A percentile compares a stretch with the other conserved stretches of the same genome.
Conservation (phyloP, 2,888 invertebrate genomes). For the Steromphala cineraria region DNA sequence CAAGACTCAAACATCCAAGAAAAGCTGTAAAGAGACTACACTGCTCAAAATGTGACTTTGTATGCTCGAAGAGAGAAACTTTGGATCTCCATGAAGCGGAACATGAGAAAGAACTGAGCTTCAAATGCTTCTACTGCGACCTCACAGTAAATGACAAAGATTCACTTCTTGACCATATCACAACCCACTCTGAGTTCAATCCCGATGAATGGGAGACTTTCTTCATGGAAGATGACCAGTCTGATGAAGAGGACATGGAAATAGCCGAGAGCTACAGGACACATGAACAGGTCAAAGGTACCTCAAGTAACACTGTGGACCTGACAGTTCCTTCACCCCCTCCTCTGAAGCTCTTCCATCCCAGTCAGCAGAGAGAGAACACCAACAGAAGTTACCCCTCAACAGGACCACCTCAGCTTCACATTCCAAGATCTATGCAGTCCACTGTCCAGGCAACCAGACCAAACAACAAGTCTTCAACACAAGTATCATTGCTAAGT, state of each 20-base stretch:
- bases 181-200: slow-evolving; percentile 61
- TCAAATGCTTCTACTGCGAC: slow-evolving; percentile 65
- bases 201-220: slow-evolving; percentile 54
- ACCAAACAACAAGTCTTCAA: neutral
- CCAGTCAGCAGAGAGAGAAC: neutral
- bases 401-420: slow-evolving; percentile 1
- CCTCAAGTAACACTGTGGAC: neutral
- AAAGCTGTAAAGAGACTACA: slow-evolving; percentile 61
- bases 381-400: neutral
- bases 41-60: slow-evolving; percentile 66
- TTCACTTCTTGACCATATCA: slow-evolving; percentile 63
- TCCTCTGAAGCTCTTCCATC: neutral
- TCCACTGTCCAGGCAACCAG: neutral
- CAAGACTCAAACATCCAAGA: slow-evolving; percentile 41
- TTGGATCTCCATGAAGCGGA: slow-evolving; percentile 61
- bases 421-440: slow-evolving; percentile 15
- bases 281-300: neutral
- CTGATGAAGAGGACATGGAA: slow-evolving; percentile 26
- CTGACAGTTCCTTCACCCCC: slow-evolving; percentile 1
- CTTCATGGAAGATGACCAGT: slow-evolving; percentile 28
- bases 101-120: slow-evolving; percentile 56
- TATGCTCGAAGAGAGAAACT: slow-evolving; percentile 56
- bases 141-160: slow-evolving; percentile 61
- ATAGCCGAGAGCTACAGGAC: slow-evolving; percentile 26
- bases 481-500: neutral